Evolutionary conservation across 2,888 invertebrate genomes (phyloP).

Genomic region (Acanthococcus lagerstroemiae): DNA sequence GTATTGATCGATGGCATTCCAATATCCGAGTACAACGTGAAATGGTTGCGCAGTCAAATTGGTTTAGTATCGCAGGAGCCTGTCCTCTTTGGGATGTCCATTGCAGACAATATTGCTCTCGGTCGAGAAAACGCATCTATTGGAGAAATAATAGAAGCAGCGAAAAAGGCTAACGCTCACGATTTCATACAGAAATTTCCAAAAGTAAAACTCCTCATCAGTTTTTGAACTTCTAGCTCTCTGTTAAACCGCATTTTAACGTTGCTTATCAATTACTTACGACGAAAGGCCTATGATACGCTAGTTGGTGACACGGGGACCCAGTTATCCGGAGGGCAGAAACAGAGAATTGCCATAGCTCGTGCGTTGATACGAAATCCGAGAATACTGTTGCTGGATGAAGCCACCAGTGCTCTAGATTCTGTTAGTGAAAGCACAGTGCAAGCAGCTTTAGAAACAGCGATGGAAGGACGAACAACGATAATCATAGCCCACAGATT

Average conservation of each 20-base stretch:
- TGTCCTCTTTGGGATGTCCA: slow-evolving; percentile 52
- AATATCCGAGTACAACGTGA: slow-evolving; percentile 59
- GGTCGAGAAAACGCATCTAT: slow-evolving; percentile 42
- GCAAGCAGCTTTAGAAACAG: slow-evolving; percentile 65
- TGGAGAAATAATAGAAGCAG: slow-evolving; percentile 42
- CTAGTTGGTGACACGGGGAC: slow-evolving; percentile 74
- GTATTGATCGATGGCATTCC: slow-evolving; percentile 56
- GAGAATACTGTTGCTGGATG: slow-evolving; percentile 65
- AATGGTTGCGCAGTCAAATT: slow-evolving; percentile 67
- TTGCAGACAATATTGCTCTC: slow-evolving; percentile 51
- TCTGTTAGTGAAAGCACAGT: slow-evolving; percentile 76
- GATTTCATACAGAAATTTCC: slow-evolving; percentile 37
- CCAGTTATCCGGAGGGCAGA: no score
- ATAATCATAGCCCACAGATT: slow-evolving; percentile 44
- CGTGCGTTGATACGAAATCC: slow-evolving; percentile 73
- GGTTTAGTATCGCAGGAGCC: slow-evolving; percentile 89
- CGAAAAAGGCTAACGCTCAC: slow-evolving; percentile 43
- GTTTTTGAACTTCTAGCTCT: no score
- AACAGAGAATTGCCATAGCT: slow-evolving; percentile 81
- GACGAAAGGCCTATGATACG: slow-evolving; percentile 70
- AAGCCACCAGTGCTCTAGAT: slow-evolving; percentile 83
- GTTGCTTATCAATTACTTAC: no score
- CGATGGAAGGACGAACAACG: slow-evolving; percentile 42
- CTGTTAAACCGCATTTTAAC: no score
- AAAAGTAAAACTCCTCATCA: slow-evolving; percentile 23